These are phyloP conservation scores for Lucifuga dentata DNA, from an alignment of 2,113 vertebrate genomes.

Conservation along the genomic window DNA sequence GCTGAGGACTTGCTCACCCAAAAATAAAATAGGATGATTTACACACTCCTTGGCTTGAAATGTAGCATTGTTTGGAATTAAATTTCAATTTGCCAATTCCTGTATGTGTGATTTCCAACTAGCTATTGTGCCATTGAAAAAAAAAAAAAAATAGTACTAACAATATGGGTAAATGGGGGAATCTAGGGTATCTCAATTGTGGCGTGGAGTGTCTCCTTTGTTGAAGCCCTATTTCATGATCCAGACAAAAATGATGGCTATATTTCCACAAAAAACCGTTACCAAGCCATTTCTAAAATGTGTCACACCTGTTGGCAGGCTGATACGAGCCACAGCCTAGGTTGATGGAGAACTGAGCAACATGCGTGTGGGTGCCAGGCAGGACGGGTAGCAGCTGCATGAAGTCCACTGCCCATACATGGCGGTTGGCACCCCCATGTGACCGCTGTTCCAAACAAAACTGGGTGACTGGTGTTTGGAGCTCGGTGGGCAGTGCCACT, in stretches of 20 bases:
- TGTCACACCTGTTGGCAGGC: constrained; percentile 92
- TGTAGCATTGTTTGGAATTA: constrained; percentile 11
- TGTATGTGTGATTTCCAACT: too few relatives aligned
- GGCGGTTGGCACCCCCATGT: constrained; percentile 88
- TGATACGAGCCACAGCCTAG: constrained; percentile 96
- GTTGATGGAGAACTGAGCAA: constrained; percentile 97
- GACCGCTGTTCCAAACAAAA: constrained; percentile 94
- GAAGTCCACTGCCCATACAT: constrained; percentile 96
- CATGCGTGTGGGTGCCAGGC: constrained; percentile 89
- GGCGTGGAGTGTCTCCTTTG: constrained; percentile 6
- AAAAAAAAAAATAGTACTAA: too few relatives aligned
- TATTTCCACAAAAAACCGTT: constrained; percentile 6
- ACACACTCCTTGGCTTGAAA: constrained; percentile 1
- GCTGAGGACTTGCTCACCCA: background rate
- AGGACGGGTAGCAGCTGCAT: constrained; percentile 94
- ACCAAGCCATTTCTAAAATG: constrained; percentile 34
- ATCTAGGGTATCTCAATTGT: background rate
- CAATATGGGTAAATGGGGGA: constrained; percentile 7
- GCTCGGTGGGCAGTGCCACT: constrained; percentile 89
- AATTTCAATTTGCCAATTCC: too few relatives aligned
- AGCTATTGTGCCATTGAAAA: too few relatives aligned
- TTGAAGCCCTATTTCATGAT: constrained; percentile 15
- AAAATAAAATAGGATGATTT: background rate
- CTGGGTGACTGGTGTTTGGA: constrained; percentile 91
- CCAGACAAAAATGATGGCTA: constrained; percentile 1